Conservation (phyloP, 2,113 vertebrate genomes). For the Hippoglossus stenolepis region DNA sequence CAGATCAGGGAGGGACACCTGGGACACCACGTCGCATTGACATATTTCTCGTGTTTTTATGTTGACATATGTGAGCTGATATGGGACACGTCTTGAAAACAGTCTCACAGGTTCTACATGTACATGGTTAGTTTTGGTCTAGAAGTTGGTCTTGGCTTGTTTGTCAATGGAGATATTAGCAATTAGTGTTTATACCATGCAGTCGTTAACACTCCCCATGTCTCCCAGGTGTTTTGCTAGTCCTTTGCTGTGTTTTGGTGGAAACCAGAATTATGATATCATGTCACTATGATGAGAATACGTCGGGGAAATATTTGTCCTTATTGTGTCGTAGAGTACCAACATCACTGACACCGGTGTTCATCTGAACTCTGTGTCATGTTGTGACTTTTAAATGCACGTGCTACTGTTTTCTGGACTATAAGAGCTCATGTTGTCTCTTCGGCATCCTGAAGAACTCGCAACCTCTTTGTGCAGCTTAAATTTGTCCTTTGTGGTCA, state of each 20-base stretch:
- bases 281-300: too few relatives aligned
- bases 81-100: not conserved
- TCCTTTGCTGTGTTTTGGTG: too few relatives aligned
- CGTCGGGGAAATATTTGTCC: too few relatives aligned
- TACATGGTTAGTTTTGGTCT: not conserved
- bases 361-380: slow-evolving; percentile 17
- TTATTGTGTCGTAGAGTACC: not conserved
- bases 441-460: slow-evolving; percentile 15
- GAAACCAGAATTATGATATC: too few relatives aligned
- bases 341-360: not conserved
- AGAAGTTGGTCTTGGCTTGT: not conserved
- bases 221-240: too few relatives aligned
- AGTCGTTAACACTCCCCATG: too few relatives aligned
- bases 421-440: not conserved
- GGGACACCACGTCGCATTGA: not conserved
- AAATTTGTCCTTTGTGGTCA: too few relatives aligned
- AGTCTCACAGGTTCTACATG: not conserved
- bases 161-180: not conserved
- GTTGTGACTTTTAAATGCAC: slow-evolving; percentile 48
- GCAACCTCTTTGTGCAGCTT: not conserved
- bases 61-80: not conserved
- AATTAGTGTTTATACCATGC: too few relatives aligned
- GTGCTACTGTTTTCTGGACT: not conserved
- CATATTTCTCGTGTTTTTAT: not conserved
- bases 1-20: not conserved